phyloP scores from a whole-genome alignment of 1,140 invertebrate genomes.

The Drosophila kohkoa region DNA sequence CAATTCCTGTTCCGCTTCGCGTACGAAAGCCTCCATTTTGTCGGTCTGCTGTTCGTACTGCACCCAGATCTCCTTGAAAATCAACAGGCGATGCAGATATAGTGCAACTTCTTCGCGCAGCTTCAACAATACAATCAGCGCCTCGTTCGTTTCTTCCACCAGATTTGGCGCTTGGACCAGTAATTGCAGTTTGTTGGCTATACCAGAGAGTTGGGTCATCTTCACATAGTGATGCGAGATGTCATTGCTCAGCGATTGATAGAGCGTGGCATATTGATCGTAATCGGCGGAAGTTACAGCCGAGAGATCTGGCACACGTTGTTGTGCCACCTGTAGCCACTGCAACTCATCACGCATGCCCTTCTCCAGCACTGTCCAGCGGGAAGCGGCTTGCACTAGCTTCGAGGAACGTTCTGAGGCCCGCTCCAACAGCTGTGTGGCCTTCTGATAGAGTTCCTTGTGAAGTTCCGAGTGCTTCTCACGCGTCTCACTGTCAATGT shows the following conservation, averaged over 20 bases:
- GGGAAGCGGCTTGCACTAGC: slow-evolving; percentile 92
- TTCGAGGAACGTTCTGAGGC: slow-evolving; percentile 92
- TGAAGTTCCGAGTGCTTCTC: slow-evolving; percentile 91
- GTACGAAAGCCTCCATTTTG: slow-evolving; percentile 91
- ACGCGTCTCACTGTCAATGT: slow-evolving; percentile 92
- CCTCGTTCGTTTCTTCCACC: slow-evolving; percentile 89
- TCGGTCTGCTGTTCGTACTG: slow-evolving; percentile 90
- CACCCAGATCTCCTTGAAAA: slow-evolving; percentile 91
- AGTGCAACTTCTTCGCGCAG: slow-evolving; percentile 91
- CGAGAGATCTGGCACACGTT: slow-evolving; percentile 91
- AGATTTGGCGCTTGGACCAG: slow-evolving; percentile 90
- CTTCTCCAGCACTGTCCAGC: slow-evolving; percentile 92
- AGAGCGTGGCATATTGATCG: slow-evolving; percentile 93
- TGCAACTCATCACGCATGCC: slow-evolving; percentile 92
- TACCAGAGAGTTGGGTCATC: slow-evolving; percentile 89
- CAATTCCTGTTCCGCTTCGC: slow-evolving; percentile 89
- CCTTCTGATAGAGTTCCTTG: slow-evolving; percentile 90
- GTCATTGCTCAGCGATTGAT: slow-evolving; percentile 91
- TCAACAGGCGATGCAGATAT: slow-evolving; percentile 88
- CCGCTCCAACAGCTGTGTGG: slow-evolving; percentile 90
- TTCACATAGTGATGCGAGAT: slow-evolving; percentile 91
- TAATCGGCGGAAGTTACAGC: slow-evolving; percentile 92
- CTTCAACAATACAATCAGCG: slow-evolving; percentile 89
- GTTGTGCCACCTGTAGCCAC: slow-evolving; percentile 92
- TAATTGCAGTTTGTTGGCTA: slow-evolving; percentile 90